Evolutionary conservation across 2,888 invertebrate species (phyloP).

Genomic region (Acronicta aceris): DNA sequence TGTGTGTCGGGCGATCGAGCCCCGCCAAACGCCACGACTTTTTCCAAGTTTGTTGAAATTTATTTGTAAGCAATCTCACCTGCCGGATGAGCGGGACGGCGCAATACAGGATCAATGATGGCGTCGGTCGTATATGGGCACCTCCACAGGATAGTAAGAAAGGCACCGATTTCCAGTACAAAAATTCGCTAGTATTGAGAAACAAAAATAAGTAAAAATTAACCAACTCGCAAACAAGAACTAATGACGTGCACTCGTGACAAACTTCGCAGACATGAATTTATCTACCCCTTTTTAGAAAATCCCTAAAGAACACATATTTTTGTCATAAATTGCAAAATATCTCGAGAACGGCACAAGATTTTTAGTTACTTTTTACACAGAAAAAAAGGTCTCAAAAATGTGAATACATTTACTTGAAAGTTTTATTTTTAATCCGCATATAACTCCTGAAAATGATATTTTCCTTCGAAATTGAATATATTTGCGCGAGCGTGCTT

Average conservation of each 20-base stretch:
- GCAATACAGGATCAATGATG: neutral
- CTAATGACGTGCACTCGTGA: neutral
- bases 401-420: too few relatives aligned
- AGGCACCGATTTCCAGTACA: neutral
- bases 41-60: neutral
- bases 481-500: too few relatives aligned
- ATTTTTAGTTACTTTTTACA: too few relatives aligned
- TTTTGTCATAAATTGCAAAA: too few relatives aligned
- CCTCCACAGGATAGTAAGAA: neutral
- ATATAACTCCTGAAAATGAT: too few relatives aligned
- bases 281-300: too few relatives aligned
- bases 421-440: too few relatives aligned
- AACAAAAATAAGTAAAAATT: neutral
- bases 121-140: slow-evolving; percentile 1
- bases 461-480: too few relatives aligned
- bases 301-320: too few relatives aligned
- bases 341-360: too few relatives aligned
- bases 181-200: neutral
- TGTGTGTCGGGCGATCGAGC: neutral
- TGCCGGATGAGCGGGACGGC: neutral
- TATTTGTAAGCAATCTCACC: neutral
- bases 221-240: neutral
- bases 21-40: neutral
- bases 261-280: too few relatives aligned
- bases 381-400: too few relatives aligned